phyloP scores from a whole-genome alignment of 2,113 vertebrate genomes.

The Centropristis striata region DNA sequence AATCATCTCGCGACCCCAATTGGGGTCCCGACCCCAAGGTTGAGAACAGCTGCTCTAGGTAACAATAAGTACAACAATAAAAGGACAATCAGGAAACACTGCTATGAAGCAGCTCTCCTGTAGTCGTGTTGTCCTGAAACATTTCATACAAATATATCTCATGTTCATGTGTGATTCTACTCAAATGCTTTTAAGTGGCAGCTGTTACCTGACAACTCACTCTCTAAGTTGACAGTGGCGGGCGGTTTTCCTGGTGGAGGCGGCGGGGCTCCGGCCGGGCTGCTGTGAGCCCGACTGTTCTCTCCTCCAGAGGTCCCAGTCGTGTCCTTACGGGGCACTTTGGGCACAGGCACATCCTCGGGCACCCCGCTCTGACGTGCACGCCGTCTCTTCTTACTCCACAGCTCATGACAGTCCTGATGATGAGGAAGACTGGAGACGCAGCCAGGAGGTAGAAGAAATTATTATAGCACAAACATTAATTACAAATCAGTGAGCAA shows the following conservation, averaged over 20 bases:
- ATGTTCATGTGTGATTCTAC: neutral
- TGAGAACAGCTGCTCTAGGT: no score
- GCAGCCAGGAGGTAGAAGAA: neutral
- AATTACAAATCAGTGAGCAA: neutral
- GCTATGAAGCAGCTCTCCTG: neutral
- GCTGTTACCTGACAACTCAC: slow-evolving; percentile 80
- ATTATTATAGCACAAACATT: neutral
- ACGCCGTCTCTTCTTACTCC: slow-evolving; percentile 96
- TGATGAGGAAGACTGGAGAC: slow-evolving; percentile 93
- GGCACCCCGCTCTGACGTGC: slow-evolving; percentile 92
- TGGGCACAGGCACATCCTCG: slow-evolving; percentile 91
- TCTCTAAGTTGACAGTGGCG: slow-evolving; percentile 66
- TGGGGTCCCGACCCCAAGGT: no score
- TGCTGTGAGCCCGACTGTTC: slow-evolving; percentile 87
- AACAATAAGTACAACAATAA: neutral
- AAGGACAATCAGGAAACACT: neutral
- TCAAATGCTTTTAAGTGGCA: neutral
- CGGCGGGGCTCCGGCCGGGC: slow-evolving; percentile 87
- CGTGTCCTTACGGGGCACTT: slow-evolving; percentile 93
- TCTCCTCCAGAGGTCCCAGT: slow-evolving; percentile 88
- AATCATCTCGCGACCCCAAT: no score
- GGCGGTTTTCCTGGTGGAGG: slow-evolving; percentile 76
- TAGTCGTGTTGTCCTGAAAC: neutral
- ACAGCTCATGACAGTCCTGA: slow-evolving; percentile 98
- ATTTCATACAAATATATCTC: neutral